phyloP scores from a whole-genome alignment of 2,888 invertebrate genomes.

The Anoplius nigerrimus region DNA sequence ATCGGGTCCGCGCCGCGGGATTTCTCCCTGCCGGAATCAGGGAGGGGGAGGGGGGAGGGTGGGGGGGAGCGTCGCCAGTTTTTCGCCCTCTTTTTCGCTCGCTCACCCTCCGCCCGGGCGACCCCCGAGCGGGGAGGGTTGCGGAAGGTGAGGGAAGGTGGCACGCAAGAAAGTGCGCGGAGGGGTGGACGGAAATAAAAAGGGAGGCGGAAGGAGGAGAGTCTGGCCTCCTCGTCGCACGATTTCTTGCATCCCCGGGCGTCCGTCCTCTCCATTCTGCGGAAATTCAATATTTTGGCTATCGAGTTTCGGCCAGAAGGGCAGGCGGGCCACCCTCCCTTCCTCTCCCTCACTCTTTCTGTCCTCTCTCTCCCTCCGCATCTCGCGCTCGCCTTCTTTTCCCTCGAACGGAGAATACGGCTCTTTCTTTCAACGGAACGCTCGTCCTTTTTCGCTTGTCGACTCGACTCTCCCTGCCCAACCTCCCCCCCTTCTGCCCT shows the following conservation, averaged over 20 bases:
- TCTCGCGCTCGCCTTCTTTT: neutral
- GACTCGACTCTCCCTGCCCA: conserved; percentile 19
- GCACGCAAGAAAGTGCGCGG: conserved; percentile 6
- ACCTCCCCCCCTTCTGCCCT: neutral
- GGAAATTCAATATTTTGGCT: conserved; percentile 71
- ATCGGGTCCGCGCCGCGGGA: conserved; percentile 62
- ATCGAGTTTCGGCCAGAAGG: conserved; percentile 57
- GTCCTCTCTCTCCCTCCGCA: neutral
- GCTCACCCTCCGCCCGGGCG: conserved; percentile 42
- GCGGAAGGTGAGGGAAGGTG: conserved; percentile 27
- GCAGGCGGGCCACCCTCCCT: conserved; percentile 22
- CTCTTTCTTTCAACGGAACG: neutral
- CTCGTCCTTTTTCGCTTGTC: conserved; percentile 29
- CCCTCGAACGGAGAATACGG: no score
- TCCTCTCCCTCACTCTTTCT: conserved; percentile 27
- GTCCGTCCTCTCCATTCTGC: conserved; percentile 34
- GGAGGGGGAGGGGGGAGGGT: no score
- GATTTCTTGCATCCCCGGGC: conserved; percentile 45
- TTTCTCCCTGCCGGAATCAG: no score
- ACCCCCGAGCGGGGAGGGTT: no score
- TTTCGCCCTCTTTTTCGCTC: conserved; percentile 21
- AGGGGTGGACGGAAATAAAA: conserved; percentile 2
- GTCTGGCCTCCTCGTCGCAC: conserved; percentile 43
- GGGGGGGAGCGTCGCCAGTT: conserved; percentile 39
- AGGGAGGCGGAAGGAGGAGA: conserved; percentile 39